phyloP scores from a whole-genome alignment of 2,888 invertebrate genomes.

The Sylvicola fuscatus region DNA sequence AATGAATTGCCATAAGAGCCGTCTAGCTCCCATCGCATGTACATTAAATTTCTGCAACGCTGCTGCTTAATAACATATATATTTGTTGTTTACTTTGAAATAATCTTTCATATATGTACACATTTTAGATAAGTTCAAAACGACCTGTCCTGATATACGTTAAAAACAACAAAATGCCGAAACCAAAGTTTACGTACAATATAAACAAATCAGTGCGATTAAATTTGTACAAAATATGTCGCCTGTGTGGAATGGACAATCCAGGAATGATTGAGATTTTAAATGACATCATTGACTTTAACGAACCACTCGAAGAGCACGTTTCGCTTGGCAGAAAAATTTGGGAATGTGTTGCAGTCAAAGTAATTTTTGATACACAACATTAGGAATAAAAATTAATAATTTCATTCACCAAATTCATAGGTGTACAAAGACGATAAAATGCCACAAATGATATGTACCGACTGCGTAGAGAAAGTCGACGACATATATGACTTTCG shows the following conservation, averaged over 20 bases:
- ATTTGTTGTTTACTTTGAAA: too few species aligned
- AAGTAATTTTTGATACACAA: constrained; percentile 10
- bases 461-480: constrained; percentile 36
- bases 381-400: too few species aligned
- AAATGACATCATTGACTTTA: constrained; percentile 8
- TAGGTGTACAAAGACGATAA: constrained; percentile 33
- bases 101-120: too few species aligned
- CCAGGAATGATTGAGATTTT: constrained; percentile 18
- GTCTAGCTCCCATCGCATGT: too few species aligned
- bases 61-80: too few species aligned
- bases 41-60: too few species aligned
- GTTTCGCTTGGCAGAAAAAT: constrained; percentile 19
- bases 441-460: constrained; percentile 40
- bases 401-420: constrained; percentile 3
- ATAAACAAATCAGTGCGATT: constrained; percentile 20
- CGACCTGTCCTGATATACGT: too few species aligned
- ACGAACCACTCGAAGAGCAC: constrained; percentile 12
- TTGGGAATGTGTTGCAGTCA: constrained; percentile 16
- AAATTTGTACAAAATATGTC: constrained; percentile 23
- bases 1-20: too few species aligned
- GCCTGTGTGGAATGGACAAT: constrained; percentile 24
- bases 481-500: constrained; percentile 39
- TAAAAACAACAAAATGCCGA: too few species aligned
- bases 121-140: too few species aligned
- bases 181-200: constrained; percentile 9